phyloP scores from a whole-genome alignment of 2,113 vertebrate genomes.

The Ptilonorhynchus violaceus region DNA sequence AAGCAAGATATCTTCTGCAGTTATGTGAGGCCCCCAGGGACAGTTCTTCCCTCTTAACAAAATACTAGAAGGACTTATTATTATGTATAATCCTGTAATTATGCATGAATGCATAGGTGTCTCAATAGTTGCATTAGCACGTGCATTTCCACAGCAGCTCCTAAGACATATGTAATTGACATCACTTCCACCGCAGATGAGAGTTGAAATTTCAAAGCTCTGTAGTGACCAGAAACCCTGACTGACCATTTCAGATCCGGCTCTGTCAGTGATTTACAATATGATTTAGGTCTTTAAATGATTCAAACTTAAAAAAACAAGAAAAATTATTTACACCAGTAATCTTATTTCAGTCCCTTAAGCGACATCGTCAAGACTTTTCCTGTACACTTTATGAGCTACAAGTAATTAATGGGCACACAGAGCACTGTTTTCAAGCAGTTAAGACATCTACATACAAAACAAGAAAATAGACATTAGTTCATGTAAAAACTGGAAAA shows the following conservation, averaged over 20 bases:
- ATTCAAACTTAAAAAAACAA: background rate
- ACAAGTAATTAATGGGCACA: background rate
- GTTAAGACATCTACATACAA: background rate
- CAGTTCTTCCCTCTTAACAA: background rate
- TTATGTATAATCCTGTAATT: background rate
- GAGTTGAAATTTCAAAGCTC: background rate
- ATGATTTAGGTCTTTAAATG: background rate
- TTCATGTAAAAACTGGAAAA: background rate
- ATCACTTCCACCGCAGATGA: background rate
- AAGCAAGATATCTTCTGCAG: background rate
- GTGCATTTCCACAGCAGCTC: background rate
- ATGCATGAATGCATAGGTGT: accelerated
- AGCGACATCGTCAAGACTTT: background rate
- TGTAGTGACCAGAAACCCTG: background rate
- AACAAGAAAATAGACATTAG: background rate
- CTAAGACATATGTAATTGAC: background rate
- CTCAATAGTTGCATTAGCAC: background rate
- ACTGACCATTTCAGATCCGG: background rate
- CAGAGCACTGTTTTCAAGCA: background rate
- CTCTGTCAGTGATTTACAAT: background rate
- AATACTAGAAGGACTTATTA: background rate
- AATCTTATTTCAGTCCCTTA: background rate
- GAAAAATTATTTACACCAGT: background rate
- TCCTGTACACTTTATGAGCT: background rate
- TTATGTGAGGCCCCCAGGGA: background rate